These are phyloP conservation scores for Sebastes dallii DNA, from an alignment of 2,797 vertebrate genomes.

Conservation along the genomic window DNA sequence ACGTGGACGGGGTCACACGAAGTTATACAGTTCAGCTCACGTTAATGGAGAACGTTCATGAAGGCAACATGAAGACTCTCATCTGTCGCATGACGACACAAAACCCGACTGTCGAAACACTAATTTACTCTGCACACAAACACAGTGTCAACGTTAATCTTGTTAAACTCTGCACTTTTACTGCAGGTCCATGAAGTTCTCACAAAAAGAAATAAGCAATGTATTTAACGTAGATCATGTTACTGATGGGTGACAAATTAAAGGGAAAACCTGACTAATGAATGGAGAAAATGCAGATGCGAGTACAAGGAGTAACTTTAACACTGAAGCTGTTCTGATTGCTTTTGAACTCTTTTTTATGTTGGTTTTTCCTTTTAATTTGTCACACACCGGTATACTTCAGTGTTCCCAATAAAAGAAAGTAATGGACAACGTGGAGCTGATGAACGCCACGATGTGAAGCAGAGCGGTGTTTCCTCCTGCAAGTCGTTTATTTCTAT, in stretches of 20 bases:
- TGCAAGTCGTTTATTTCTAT: neutral
- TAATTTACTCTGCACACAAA: neutral
- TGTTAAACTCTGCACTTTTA: neutral
- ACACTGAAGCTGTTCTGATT: neutral
- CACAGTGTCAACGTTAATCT: neutral
- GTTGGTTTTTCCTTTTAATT: neutral
- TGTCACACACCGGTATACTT: neutral
- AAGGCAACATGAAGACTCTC: neutral
- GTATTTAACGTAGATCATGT: neutral
- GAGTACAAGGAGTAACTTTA: neutral
- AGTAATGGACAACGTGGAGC: neutral
- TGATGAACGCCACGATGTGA: neutral
- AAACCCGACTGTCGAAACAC: neutral
- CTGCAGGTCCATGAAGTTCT: neutral
- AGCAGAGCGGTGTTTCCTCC: neutral
- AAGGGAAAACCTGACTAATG: neutral
- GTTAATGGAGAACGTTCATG: neutral
- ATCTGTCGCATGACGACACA: neutral
- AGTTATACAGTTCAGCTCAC: neutral
- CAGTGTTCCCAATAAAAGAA: neutral
- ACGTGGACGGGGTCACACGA: constrained; percentile 27
- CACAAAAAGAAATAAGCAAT: neutral
- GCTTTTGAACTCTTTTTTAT: neutral
- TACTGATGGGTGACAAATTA: neutral
- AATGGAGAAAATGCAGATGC: neutral